These are phyloP conservation scores for Drosophila quadrilineata DNA, from an alignment of 1,140 invertebrate genomes.

Conservation along the genomic window DNA sequence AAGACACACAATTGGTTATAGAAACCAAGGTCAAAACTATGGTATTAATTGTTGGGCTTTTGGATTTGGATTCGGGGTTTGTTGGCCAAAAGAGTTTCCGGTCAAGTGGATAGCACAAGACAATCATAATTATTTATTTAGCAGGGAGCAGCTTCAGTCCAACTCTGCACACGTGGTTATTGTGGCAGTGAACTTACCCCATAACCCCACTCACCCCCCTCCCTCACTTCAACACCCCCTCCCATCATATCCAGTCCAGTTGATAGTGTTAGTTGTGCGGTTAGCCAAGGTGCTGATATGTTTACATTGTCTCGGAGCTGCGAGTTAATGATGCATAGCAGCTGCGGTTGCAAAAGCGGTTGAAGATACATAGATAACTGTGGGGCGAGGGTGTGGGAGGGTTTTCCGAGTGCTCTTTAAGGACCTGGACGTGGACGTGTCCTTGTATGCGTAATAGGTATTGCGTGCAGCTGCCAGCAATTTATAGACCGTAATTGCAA, in stretches of 20 bases:
- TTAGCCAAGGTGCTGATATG: slow-evolving; percentile 72
- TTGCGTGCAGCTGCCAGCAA: slow-evolving; percentile 29
- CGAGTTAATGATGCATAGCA: slow-evolving; percentile 72
- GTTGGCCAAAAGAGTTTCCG: slow-evolving; percentile 66
- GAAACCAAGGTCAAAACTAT: slow-evolving; percentile 48
- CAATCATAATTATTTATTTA: slow-evolving; percentile 79
- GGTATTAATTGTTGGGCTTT: slow-evolving; percentile 72
- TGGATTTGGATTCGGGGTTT: slow-evolving; percentile 11
- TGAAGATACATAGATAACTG: no score
- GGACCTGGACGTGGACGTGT: neutral
- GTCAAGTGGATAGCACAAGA: slow-evolving; percentile 72
- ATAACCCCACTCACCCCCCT: no score
- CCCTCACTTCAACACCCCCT: no score
- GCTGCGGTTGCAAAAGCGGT: slow-evolving; percentile 58
- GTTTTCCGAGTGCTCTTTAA: no score
- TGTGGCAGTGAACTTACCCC: no score
- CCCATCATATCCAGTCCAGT: slow-evolving; percentile 1
- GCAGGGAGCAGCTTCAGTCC: slow-evolving; percentile 46
- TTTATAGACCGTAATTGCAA: slow-evolving; percentile 72
- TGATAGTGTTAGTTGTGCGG: slow-evolving; percentile 61
- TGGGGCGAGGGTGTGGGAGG: no score
- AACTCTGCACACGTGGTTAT: slow-evolving; percentile 68
- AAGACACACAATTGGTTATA: neutral
- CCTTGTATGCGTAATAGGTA: neutral
- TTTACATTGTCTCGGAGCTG: slow-evolving; percentile 72